phyloP scores from a whole-genome alignment of 2,113 vertebrate genomes.

The Martes martes region DNA sequence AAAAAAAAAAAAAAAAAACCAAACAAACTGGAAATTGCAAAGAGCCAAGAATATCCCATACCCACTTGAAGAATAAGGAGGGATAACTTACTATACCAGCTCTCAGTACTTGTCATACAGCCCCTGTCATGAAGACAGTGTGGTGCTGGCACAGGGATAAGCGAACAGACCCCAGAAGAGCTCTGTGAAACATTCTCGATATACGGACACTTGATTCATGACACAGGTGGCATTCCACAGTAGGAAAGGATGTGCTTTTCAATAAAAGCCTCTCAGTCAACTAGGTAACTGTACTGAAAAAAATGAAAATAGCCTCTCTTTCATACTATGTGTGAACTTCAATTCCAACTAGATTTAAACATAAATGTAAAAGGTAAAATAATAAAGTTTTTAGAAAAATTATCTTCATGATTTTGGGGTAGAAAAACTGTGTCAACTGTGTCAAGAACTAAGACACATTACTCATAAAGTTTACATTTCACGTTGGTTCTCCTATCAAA shows the following conservation, averaged over 20 bases:
- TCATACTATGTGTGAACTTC: background rate
- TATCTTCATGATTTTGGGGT: background rate
- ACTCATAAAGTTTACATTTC: background rate
- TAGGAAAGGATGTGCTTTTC: background rate
- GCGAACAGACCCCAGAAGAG: background rate
- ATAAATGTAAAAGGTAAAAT: background rate
- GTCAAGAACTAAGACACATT: background rate
- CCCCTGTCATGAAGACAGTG: background rate
- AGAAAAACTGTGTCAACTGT: background rate
- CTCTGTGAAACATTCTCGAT: background rate
- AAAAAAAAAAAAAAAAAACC: background rate
- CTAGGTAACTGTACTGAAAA: background rate
- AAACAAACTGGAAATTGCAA: background rate
- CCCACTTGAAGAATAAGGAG: background rate
- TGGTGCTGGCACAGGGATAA: background rate
- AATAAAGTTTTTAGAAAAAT: background rate
- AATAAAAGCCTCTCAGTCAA: background rate
- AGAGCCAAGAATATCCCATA: background rate
- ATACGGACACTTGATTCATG: background rate
- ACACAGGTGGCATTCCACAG: background rate
- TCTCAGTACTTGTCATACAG: background rate
- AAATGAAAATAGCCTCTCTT: background rate
- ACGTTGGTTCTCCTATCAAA: background rate
- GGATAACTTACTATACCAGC: background rate
- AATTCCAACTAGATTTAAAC: background rate